Conservation (phyloP, 2,797 vertebrate genomes). For the Knipowitschia caucasica region DNA sequence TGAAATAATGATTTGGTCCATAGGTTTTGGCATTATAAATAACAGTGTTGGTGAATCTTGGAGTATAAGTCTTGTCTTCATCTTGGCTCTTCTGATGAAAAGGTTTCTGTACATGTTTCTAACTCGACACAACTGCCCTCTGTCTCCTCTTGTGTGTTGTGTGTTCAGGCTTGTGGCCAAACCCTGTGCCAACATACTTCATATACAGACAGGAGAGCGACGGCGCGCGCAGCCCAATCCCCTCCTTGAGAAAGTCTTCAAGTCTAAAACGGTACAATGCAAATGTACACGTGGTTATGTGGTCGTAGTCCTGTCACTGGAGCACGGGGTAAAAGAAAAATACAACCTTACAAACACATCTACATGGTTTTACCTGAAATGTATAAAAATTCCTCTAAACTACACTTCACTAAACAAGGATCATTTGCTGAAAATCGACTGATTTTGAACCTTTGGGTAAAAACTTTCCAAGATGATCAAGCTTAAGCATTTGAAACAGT, state of each 20-base stretch:
- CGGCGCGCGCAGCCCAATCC: conserved; percentile 82
- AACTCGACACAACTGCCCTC: conserved; percentile 30
- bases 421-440: too few relatives aligned
- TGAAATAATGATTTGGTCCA: too few relatives aligned
- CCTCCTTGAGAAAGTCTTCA: conserved; percentile 81
- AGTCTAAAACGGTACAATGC: conserved; percentile 64
- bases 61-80: not conserved
- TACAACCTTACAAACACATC: too few relatives aligned
- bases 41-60: too few relatives aligned
- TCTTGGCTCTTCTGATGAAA: conserved; percentile 10
- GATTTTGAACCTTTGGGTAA: too few relatives aligned
- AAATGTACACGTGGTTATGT: conserved; percentile 16
- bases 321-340: too few relatives aligned
- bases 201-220: conserved; percentile 82
- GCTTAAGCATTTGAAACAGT: too few relatives aligned
- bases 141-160: conserved; percentile 48
- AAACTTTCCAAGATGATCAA: too few relatives aligned
- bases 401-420: too few relatives aligned
- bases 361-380: too few relatives aligned
- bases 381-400: too few relatives aligned
- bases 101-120: conserved; percentile 26
- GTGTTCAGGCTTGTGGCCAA: conserved; percentile 87
- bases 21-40: not conserved
- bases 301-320: too few relatives aligned
- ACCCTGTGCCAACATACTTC: conserved; percentile 85